A percentile compares a stretch with the other conserved stretches of the same genome.
Evolutionary conservation across 2,888 invertebrate genomes (phyloP).

Genomic region (Perdita meconis): DNA sequence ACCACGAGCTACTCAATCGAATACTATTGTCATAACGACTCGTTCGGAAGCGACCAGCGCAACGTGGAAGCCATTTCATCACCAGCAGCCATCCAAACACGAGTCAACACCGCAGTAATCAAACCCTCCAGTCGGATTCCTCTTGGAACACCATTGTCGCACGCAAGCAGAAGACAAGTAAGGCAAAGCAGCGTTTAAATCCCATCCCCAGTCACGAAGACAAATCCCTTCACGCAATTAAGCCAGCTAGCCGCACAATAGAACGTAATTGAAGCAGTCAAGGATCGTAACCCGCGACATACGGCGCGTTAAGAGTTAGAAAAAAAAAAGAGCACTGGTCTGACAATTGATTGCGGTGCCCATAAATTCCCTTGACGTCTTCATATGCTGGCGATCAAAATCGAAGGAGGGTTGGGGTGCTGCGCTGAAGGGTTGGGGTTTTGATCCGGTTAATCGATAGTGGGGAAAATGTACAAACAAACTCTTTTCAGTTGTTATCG

Average conservation of each 20-base stretch:
- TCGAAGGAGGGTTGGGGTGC: slow-evolving; percentile 67
- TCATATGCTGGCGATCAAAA: slow-evolving; percentile 66
- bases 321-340: slow-evolving; percentile 36
- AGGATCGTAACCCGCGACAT: slow-evolving; percentile 58
- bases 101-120: too few relatives aligned
- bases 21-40: too few relatives aligned
- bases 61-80: too few relatives aligned
- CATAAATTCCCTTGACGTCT: slow-evolving; percentile 81
- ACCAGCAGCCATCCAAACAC: too few relatives aligned
- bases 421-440: slow-evolving; percentile 31
- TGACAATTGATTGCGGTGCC: slow-evolving; percentile 76
- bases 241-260: slow-evolving; percentile 60
- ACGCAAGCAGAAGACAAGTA: too few relatives aligned
- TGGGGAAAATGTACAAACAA: slow-evolving; percentile 21
- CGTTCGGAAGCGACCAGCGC: too few relatives aligned
- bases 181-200: slow-evolving; percentile 13
- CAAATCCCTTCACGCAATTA: slow-evolving; percentile 56
- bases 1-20: too few relatives aligned
- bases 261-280: slow-evolving; percentile 67
- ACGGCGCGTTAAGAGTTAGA: slow-evolving; percentile 45
- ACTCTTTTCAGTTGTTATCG: background rate
- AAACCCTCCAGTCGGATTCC: background rate
- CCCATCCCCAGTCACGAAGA: slow-evolving; percentile 41
- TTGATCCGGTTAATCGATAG: slow-evolving; percentile 45
- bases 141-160: background rate